Base-by-base conservation (phyloP, 2,113 vertebrate genomes). In the Orientallactaga bullata region DNA sequence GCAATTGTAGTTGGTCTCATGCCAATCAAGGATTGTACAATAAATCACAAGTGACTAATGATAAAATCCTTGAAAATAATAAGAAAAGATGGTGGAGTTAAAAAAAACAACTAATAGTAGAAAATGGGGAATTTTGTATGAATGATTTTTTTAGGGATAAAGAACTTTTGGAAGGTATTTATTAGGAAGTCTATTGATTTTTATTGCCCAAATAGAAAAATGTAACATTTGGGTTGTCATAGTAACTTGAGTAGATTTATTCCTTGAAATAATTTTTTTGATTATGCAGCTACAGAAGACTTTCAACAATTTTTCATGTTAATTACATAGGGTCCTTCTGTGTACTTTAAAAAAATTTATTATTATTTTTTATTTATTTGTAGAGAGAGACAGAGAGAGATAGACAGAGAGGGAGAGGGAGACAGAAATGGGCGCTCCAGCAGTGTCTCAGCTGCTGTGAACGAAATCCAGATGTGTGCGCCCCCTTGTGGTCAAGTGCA, bases 181-280 rank as follows among this genome's bases (percentile, higher is more conserved):
- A 93, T 94, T 92, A 92, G 72, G 95, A 94, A 91, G 94, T 84
- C 16, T 82, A 95, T 63, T 93, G 10, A 96, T 63, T 71, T 74
- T 71, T 26, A 35, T 63, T 94, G 85, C 82, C 28, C 63, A 26
- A 91, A 79, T 65, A 95, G 2, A 1, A n/a, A n/a, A 72, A 80
- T 2, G 74, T 93, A 89, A 30, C 37, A n/a, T 93, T 91, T 68
- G n/a, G 28, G 9, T 96, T 94, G 63, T 90, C 4, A 3, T 91
- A 93, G 78, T 76, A 90, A 96, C 79, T 55, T 96, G 88, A 93
- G 90, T 93, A 88, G 7, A 92, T 91, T 96, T 93, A 32, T 85
- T 94, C 72, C 77, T 94, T 81, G 21, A 92, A 93, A 74, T 90
- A 37, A 93, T 69, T 95, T 89, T 96, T 89, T 96, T 93, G 26